These are phyloP conservation scores for Calidris pugnax DNA, from an alignment of 2,113 vertebrate species.

Conservation along the genomic window DNA sequence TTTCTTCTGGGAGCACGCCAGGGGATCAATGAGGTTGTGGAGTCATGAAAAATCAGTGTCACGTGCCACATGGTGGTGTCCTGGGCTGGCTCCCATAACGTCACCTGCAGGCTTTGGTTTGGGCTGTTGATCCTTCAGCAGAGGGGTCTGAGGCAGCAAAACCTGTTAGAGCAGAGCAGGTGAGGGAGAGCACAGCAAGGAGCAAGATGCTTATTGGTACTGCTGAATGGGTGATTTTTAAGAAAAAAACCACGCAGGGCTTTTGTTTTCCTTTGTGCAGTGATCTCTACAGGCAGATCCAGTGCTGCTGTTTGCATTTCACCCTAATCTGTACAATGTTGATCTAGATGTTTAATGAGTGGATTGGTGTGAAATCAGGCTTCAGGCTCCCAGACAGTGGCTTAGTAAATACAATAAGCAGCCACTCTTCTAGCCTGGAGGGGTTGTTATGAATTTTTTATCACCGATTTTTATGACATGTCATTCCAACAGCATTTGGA, in stretches of 20 bases:
- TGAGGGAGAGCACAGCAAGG: not conserved
- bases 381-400: slow-evolving; percentile 21
- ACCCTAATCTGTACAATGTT: slow-evolving; percentile 31
- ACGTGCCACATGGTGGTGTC: not conserved
- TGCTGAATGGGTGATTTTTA: slow-evolving; percentile 16
- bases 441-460: slow-evolving; percentile 47
- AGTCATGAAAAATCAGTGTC: slow-evolving; percentile 14
- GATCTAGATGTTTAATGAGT: slow-evolving; percentile 65
- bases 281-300: slow-evolving; percentile 12
- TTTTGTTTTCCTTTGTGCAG: not conserved
- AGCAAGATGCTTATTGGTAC: not conserved
- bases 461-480: slow-evolving; percentile 17
- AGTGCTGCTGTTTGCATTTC: slow-evolving; percentile 19
- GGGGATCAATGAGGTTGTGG: slow-evolving; percentile 6
- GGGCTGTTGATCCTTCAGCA: not conserved
- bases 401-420: slow-evolving; percentile 65
- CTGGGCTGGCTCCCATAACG: not conserved
- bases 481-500: not conserved
- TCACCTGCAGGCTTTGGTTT: slow-evolving; percentile 50
- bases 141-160: slow-evolving; percentile 19
- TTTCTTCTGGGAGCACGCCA: not conserved
- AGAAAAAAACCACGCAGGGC: not conserved
- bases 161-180: slow-evolving; percentile 6
- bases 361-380: slow-evolving; percentile 55
- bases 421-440: not conserved